Evolutionary conservation across 2,888 invertebrate species (phyloP), one percentile per base, ranked within the genome.

Genomic region (Phalera bucephala): DNA sequence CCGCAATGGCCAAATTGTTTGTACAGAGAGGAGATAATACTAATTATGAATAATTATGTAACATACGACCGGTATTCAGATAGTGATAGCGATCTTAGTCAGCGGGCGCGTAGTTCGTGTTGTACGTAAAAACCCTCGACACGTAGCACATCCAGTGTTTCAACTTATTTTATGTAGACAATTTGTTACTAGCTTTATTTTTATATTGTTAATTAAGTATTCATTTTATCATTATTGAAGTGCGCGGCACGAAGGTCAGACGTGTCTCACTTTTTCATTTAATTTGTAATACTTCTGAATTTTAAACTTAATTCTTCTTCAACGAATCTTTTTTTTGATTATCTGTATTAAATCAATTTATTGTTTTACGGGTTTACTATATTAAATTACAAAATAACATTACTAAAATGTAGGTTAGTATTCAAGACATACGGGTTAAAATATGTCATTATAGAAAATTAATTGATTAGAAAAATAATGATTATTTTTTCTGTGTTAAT

Each of bases 31-130:
- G 65, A 78, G 76, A 80, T 78, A 79, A 76, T 68, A 67, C 56
- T 63, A 62, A 70, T 74, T 73, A 69, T 63, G 64, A 64, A 73
- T 65, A 72, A 74, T 81, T 82, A 84, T 82, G 75, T 81, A 81
- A 83, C 71, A 55, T 54, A 56, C 62, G 40, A 58, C 61, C 58
- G 62, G 66, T 64, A 69, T 68, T 68, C 63, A 65, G 53, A 62
- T 59, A 65, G 64, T 65, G 79, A 80, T 75, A 80, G 76, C 64
- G 52, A 64, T 58, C 72, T 65, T 56, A 64, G 66, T 60, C 62
- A 61, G 55, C 75, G 65, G 72, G 61, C 70, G 80, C 58, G 62
- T 67, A 46, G 28, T 15, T 9, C 1, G 28, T 15, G 15, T 44
- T 9, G 28, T 48, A 45, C 46, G 31, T 36, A 36, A 9, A 37